Conservation (phyloP, 1,140 invertebrate species). For the Prorops nasuta region DNA sequence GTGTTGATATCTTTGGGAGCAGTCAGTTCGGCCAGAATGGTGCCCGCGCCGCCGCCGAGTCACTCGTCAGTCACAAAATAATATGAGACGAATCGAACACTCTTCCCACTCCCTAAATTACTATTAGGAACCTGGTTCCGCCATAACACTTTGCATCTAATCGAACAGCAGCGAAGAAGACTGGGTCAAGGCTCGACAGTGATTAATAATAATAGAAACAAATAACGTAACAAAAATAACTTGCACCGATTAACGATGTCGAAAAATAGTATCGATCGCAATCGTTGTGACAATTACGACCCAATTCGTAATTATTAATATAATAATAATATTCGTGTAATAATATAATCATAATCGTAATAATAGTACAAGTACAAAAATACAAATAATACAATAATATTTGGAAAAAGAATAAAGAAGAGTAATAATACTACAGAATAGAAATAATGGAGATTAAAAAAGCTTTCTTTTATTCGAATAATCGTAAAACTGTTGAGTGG, state of each 20-base stretch:
- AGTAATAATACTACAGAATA: no score
- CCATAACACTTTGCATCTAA: constrained; percentile 27
- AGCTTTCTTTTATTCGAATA: no score
- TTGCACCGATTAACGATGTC: neutral
- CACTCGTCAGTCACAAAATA: constrained; percentile 49
- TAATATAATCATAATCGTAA: no score
- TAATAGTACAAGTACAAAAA: no score
- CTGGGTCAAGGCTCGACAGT: constrained; percentile 12
- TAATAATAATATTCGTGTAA: no score
- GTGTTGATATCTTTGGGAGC: constrained; percentile 39
- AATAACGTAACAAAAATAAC: neutral
- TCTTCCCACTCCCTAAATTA: constrained; percentile 40
- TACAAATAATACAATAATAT: no score
- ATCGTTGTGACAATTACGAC: no score
- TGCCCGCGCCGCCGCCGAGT: constrained; percentile 38
- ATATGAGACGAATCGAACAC: constrained; percentile 30
- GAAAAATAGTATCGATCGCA: no score
- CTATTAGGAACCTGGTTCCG: constrained; percentile 45
- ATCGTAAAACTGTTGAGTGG: no score
- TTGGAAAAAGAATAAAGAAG: no score
- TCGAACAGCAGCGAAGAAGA: constrained; percentile 29
- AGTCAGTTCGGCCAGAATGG: constrained; percentile 33
- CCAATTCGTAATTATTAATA: no score
- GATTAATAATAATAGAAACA: neutral
- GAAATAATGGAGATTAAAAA: no score